Percentiles rank a stretch among this genome's conserved stretches.
Evolutionary conservation across 1,140 invertebrate species (phyloP).

Genomic region (Nautilus pompilius): DNA sequence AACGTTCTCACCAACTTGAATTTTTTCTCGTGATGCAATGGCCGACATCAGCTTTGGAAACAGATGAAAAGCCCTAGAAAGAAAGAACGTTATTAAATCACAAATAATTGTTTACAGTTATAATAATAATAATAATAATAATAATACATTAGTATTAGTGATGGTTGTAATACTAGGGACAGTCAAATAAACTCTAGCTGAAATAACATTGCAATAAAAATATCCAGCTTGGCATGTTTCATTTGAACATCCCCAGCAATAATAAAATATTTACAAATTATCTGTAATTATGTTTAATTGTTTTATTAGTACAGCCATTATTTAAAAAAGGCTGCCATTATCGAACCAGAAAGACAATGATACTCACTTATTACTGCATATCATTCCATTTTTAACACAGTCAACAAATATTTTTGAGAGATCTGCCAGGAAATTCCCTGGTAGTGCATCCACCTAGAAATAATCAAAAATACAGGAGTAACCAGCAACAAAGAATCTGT

Average conservation of each 20-base stretch:
- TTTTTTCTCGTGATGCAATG: conserved; percentile 30
- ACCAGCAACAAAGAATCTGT: background rate
- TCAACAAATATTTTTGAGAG: conserved; percentile 38
- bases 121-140: no score
- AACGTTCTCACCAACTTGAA: conserved; percentile 34
- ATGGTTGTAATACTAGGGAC: no score
- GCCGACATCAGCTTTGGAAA: conserved; percentile 47
- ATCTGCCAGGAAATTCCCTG: conserved; percentile 32
- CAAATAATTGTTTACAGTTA: no score
- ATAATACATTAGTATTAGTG: no score
- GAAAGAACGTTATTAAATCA: background rate
- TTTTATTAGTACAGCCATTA: no score
- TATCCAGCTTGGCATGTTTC: no score
- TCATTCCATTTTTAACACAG: conserved; percentile 34
- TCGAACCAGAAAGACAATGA: background rate
- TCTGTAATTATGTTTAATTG: no score
- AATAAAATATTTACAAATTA: no score
- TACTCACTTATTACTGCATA: conserved; percentile 42
- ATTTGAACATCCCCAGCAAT: no score
- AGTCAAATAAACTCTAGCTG: no score
- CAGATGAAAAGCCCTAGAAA: conserved; percentile 39
- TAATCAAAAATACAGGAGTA: conserved; percentile 1
- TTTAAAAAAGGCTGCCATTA: background rate
- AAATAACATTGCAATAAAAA: no score
- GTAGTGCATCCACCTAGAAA: conserved; percentile 32